Percentiles rank a stretch among this genome's conserved stretches.
phyloP scores from a whole-genome alignment of 2,888 invertebrate genomes.

The Eristalis intricaria region DNA sequence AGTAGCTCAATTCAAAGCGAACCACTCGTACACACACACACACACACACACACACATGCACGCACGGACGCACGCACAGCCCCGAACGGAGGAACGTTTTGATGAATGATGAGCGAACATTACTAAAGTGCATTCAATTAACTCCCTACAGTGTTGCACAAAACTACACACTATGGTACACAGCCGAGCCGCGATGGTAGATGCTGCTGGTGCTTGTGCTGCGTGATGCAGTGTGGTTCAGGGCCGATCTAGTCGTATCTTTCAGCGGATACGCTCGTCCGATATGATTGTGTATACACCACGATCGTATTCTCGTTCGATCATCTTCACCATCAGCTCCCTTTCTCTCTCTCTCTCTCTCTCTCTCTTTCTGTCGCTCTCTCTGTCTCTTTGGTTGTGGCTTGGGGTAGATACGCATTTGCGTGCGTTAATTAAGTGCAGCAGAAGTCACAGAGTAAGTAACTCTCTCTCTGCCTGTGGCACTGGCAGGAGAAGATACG shows the following conservation, averaged over 20 bases:
- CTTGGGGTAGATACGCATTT: not conserved
- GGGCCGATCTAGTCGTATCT: slow-evolving; percentile 40
- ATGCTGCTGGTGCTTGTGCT: not conserved
- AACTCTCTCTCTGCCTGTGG: not conserved
- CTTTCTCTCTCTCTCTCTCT: not conserved
- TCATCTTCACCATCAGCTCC: not conserved
- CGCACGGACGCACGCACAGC: not conserved
- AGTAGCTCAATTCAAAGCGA: slow-evolving; percentile 33
- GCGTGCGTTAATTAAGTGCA: slow-evolving; percentile 43
- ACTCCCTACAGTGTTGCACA: slow-evolving; percentile 53
- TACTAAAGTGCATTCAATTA: slow-evolving; percentile 62
- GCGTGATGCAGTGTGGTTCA: slow-evolving; percentile 17
- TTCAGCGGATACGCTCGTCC: slow-evolving; percentile 40
- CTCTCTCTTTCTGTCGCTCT: not conserved
- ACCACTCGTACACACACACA: not conserved
- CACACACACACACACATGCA: no score
- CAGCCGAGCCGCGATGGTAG: not conserved
- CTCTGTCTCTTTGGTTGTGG: not conserved
- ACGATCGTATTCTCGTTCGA: slow-evolving; percentile 7
- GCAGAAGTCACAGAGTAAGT: slow-evolving; percentile 3
- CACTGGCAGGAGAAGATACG: slow-evolving; percentile 18
- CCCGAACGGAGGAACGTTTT: not conserved
- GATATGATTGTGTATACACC: slow-evolving; percentile 37
- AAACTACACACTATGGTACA: slow-evolving; percentile 18
- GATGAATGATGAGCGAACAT: slow-evolving; percentile 68